Base-by-base conservation (phyloP, 2,888 invertebrate species). In the Drosophila sordidula region DNA sequence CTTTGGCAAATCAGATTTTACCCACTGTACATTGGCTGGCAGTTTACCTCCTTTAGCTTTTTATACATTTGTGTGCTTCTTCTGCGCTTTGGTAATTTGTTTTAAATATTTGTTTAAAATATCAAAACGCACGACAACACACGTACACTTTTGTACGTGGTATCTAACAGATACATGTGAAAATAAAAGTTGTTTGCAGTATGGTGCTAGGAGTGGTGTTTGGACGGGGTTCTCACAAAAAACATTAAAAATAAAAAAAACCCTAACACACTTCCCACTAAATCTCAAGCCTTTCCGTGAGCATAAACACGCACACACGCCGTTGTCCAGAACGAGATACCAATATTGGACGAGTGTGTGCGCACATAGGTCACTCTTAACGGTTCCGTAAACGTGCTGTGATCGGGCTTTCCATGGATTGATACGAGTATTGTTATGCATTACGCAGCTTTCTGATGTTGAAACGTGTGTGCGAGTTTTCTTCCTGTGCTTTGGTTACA, bases 81-180 rank as follows among this genome's bases (percentile, higher is more conserved):
- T 70, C 59, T 81, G 72, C 63, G 87, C 79, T 83, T 74, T 84
- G 81, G 83, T 86, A 86, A 86, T 86, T 87, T 89, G 89, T 84
- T 86, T 85, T 79, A 86, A 86, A 87, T 86, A 86, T 86, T 86
- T 89, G 87, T 72, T 77, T 81, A 86, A 86, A 86, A 81, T 81
- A 86, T 86, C 87, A 87, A 77, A 84, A 78, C 75, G 75, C 75
- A 73, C 63, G 74, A 70, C 67, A 78, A 87, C 87, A 80, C 89
- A 89, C 87, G 89, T 89, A 80, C 72, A 68, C 75, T 65, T 58
- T 68, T 73, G 87, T 89, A 87, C 88, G 83, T 87, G 84, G 89
- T 50, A 87, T 87, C 89, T 85, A 89, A 74, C 85, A 85, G 87
- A 89, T 87, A 89, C 46, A 85, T 85, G 85, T 85, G 85, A 85